These are phyloP conservation scores for Trochalopteron elliotii DNA, from an alignment of 2,113 vertebrate genomes.

Conservation along the genomic window DNA sequence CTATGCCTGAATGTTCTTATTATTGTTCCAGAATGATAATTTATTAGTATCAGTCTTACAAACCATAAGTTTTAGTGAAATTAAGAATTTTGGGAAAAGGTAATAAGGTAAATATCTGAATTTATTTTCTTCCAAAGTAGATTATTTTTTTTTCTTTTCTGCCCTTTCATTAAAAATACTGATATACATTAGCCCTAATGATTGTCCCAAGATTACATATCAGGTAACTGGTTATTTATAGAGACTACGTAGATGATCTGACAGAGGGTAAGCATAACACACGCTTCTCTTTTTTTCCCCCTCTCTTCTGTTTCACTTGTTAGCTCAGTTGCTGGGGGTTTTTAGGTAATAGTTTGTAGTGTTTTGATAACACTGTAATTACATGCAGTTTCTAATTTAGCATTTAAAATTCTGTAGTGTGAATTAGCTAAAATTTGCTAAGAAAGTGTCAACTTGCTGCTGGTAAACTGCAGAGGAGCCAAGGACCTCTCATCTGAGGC, in stretches of 20 bases:
- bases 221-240: not conserved
- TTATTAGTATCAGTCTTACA: not conserved
- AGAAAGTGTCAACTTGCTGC: not conserved
- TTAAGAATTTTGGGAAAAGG: not conserved
- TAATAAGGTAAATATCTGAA: not conserved
- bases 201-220: not conserved
- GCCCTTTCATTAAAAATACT: not conserved
- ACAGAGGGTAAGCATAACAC: not conserved
- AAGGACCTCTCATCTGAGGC: not conserved
- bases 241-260: not conserved
- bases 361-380: not conserved
- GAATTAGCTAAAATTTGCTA: not conserved
- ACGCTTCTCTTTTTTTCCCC: fast-evolving
- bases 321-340: fast-evolving
- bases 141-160: not conserved
- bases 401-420: not conserved
- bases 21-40: not conserved
- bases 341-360: not conserved
- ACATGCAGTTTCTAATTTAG: not conserved
- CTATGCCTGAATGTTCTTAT: not conserved
- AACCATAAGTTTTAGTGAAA: not conserved
- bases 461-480: not conserved
- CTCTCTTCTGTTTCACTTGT: not conserved
- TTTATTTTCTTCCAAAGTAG: not conserved
- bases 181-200: not conserved